Conservation (phyloP, 2,888 invertebrate species). For the Coleophora flavipennella region DNA sequence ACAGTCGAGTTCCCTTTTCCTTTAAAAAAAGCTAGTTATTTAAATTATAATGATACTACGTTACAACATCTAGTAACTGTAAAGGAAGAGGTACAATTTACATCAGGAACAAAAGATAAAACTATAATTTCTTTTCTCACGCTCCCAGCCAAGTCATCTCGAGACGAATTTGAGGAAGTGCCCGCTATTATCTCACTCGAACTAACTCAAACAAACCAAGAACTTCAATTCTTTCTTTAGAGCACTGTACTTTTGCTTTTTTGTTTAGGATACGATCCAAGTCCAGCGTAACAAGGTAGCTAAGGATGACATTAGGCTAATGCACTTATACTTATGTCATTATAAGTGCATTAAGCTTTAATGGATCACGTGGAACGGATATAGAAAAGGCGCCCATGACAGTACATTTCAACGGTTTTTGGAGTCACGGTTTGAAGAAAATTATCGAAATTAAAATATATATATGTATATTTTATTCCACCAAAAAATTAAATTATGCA, state of each 20-base stretch:
- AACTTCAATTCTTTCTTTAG: slow-evolving; percentile 1
- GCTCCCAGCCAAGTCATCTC: slow-evolving; percentile 48
- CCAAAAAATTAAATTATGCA: too few relatives aligned
- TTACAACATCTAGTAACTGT: neutral
- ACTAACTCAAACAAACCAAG: slow-evolving; percentile 51
- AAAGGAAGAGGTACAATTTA: neutral
- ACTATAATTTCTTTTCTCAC: slow-evolving; percentile 58
- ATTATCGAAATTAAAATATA: too few relatives aligned
- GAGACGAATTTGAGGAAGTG: slow-evolving; percentile 62
- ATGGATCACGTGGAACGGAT: slow-evolving; percentile 23
- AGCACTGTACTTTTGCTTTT: neutral
- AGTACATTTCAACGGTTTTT: too few relatives aligned
- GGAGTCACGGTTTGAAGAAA: too few relatives aligned
- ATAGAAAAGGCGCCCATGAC: too few relatives aligned
- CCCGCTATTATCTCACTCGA: slow-evolving; percentile 53
- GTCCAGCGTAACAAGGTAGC: slow-evolving; percentile 42
- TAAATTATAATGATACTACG: neutral
- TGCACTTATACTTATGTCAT: slow-evolving; percentile 52
- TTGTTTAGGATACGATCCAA: slow-evolving; percentile 2
- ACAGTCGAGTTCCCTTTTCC: too few relatives aligned
- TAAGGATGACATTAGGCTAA: slow-evolving; percentile 46
- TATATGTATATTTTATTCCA: too few relatives aligned
- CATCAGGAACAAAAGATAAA: slow-evolving; percentile 26
- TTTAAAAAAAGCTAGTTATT: too few relatives aligned
- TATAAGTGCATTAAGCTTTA: slow-evolving; percentile 52